phyloP scores from a whole-genome alignment of 1,140 invertebrate species.

The Drosophila fuyamai region DNA sequence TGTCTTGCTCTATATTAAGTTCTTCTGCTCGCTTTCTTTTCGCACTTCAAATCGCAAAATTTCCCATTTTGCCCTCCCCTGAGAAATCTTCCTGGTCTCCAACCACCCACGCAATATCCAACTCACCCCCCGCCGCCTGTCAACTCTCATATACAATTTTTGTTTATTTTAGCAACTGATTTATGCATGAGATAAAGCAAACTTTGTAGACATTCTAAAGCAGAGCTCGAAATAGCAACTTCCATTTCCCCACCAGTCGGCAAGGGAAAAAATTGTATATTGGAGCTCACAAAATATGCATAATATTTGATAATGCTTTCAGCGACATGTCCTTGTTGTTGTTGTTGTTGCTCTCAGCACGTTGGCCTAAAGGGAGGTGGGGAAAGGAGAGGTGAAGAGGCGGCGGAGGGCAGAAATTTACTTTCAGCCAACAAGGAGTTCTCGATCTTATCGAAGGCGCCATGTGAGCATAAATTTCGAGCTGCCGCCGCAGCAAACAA shows the following conservation, averaged over 20 bases:
- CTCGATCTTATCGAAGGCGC: slow-evolving; percentile 74
- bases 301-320: slow-evolving; percentile 83
- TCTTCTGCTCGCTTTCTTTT: slow-evolving; percentile 13
- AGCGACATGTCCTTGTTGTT: slow-evolving; percentile 70
- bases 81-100: slow-evolving; percentile 1
- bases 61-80: slow-evolving; percentile 62
- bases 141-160: slow-evolving; percentile 61
- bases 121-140: slow-evolving; percentile 28
- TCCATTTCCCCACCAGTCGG: slow-evolving; percentile 4
- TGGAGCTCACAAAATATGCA: slow-evolving; percentile 76
- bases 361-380: slow-evolving; percentile 6
- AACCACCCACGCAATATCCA: slow-evolving; percentile 13
- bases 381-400: not conserved
- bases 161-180: slow-evolving; percentile 76
- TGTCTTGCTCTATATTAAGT: slow-evolving; percentile 15
- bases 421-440: slow-evolving; percentile 44
- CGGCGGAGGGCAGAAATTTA: slow-evolving; percentile 41
- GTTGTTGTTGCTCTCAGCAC: slow-evolving; percentile 50
- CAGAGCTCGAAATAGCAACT: slow-evolving; percentile 45
- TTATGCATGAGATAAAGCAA: slow-evolving; percentile 81
- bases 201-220: slow-evolving; percentile 77
- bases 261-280: slow-evolving; percentile 52
- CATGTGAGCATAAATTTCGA: slow-evolving; percentile 78
- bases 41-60: slow-evolving; percentile 9
- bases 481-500: slow-evolving; percentile 32